Percentiles rank a stretch among this genome's conserved stretches.
Conservation (phyloP, 2,113 vertebrate genomes). For the Elachura formosa region DNA sequence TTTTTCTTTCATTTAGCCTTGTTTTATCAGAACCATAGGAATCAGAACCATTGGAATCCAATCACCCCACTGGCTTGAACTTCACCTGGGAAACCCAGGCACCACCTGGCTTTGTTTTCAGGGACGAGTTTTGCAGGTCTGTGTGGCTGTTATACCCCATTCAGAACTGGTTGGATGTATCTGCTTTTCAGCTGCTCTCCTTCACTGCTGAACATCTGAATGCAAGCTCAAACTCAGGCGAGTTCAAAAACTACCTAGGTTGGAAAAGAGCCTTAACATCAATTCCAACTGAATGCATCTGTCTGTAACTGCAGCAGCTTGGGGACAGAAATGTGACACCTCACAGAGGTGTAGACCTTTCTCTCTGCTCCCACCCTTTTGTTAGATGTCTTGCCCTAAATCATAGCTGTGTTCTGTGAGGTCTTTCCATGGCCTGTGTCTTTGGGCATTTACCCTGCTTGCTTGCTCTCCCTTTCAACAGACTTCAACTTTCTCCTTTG, state of each 20-base stretch:
- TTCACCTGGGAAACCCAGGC: not conserved
- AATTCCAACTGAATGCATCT: not conserved
- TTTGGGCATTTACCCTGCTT: not conserved
- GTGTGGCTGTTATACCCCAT: not conserved
- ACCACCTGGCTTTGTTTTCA: not conserved
- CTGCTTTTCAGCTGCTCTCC: not conserved
- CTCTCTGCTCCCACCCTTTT: not conserved
- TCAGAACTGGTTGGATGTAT: not conserved
- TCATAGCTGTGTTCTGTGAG: fast-evolving
- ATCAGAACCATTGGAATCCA: not conserved
- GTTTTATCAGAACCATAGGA: not conserved
- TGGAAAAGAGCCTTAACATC: not conserved
- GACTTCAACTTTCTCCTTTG: not conserved
- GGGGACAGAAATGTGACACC: not conserved
- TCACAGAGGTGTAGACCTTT: not conserved
- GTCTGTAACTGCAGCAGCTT: not conserved
- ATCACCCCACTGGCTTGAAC: not conserved
- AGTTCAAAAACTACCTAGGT: not conserved
- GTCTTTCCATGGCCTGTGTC: not conserved
- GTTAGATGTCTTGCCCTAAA: not conserved
- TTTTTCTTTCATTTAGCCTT: not conserved
- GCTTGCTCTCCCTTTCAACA: not conserved
- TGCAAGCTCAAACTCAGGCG: not conserved
- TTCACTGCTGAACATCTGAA: not conserved
- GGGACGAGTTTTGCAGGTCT: not conserved